Evolutionary conservation across 2,797 vertebrate species (phyloP).

Genomic region (Fringilla coelebs): DNA sequence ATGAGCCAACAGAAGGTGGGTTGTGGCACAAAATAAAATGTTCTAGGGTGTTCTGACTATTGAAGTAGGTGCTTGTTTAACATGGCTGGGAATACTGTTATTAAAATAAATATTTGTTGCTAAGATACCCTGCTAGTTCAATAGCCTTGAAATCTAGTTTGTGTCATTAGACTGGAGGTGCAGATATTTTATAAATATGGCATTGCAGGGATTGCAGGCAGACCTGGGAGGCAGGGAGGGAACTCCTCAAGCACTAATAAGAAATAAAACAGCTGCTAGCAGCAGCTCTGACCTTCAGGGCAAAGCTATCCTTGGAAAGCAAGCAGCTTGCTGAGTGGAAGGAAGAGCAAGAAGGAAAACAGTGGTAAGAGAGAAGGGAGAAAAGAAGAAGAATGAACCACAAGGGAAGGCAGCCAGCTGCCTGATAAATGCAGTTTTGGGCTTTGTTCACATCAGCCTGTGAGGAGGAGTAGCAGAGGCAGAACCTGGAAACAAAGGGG

Average conservation of each 20-base stretch:
- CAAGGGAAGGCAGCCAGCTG: not conserved
- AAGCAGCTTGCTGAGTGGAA: not conserved
- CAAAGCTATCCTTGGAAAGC: conserved; percentile 1
- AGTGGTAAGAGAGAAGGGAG: not conserved
- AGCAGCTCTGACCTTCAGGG: conserved; percentile 24
- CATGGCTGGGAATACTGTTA: conserved; percentile 29
- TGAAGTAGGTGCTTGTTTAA: conserved; percentile 29
- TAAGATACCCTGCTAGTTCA: conserved; percentile 49
- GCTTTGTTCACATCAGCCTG: not conserved
- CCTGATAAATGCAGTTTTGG: not conserved
- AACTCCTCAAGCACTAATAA: conserved; percentile 32
- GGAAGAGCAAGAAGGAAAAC: not conserved
- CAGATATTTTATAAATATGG: conserved; percentile 3
- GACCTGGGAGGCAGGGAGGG: conserved; percentile 20
- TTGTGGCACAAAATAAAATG: not conserved
- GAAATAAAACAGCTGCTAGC: not conserved
- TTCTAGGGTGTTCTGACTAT: not conserved
- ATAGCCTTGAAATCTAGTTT: conserved; percentile 29
- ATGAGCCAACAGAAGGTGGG: not conserved
- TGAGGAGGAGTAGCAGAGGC: not conserved
- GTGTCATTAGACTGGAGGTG: conserved; percentile 21
- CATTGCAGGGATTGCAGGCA: not conserved
- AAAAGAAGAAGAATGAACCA: not conserved
- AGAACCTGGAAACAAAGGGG: not conserved
- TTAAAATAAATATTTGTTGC: conserved; percentile 60